Evolutionary conservation across 1,140 invertebrate species (phyloP), one percentile per base, ranked within the genome.

Genomic region (Gonatopus flavifemur): DNA sequence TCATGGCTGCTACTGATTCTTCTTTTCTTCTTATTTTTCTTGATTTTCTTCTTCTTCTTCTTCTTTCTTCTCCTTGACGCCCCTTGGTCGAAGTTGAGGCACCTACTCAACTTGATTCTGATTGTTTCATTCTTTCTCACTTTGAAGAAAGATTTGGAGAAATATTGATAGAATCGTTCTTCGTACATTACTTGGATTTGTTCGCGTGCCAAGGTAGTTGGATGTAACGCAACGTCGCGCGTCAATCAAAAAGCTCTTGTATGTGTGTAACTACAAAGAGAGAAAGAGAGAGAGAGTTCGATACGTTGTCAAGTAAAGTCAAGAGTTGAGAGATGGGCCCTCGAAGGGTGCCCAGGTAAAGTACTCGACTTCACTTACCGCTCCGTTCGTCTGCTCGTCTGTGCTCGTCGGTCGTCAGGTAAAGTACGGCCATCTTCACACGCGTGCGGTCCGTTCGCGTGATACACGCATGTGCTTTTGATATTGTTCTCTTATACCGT

Each of bases 121-220:
- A n/a, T n/a, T n/a, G n/a, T n/a, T n/a, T n/a, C n/a, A n/a, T n/a
- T n/a, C n/a, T n/a, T n/a, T n/a, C n/a, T n/a, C n/a, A n/a, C n/a
- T n/a, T n/a, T n/a, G n/a, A n/a, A n/a, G n/a, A n/a, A n/a, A n/a
- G n/a, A n/a, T n/a, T n/a, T n/a, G n/a, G n/a, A n/a, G n/a, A n/a
- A n/a, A n/a, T n/a, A n/a, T n/a, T n/a, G n/a, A n/a, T n/a, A n/a
- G n/a, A n/a, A n/a, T n/a, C n/a, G n/a, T n/a, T n/a, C n/a, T n/a
- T n/a, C n/a, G n/a, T n/a, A n/a, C n/a, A n/a, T n/a, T n/a, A n/a
- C n/a, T n/a, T n/a, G n/a, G n/a, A n/a, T n/a, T n/a, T 62, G 69
- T 59, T 76, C 68, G 73, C 71, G 72, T 76, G 72, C 70, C 62
- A n/a, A n/a, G n/a, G n/a, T n/a, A n/a, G 55, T 49, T 32, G 59